Evolutionary conservation across 2,113 vertebrate species (phyloP).

Genomic region (Cyanoderma ruficeps): DNA sequence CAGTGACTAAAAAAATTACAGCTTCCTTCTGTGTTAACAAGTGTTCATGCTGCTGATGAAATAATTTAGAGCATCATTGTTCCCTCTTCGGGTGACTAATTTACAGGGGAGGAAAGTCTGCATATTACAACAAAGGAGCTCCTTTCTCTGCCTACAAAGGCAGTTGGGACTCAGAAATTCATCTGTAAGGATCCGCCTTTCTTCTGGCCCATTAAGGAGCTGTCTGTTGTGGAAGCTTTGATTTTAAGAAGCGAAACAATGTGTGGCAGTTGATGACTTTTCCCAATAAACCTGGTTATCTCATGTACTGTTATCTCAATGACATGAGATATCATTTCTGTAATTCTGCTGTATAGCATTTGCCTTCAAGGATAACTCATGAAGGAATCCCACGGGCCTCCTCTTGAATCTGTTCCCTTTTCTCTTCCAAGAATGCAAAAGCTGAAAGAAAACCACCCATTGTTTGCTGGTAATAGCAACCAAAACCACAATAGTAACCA

Average conservation of each 20-base stretch:
- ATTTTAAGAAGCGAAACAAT: background rate
- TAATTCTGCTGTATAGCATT: background rate
- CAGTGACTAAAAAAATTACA: background rate
- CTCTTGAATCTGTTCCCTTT: background rate
- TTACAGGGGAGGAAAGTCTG: background rate
- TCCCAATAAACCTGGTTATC: background rate
- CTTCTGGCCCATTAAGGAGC: background rate
- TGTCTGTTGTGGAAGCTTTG: background rate
- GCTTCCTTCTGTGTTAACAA: constrained; percentile 1
- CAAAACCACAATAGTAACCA: constrained; percentile 45
- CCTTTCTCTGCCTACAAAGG: background rate
- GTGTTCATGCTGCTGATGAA: constrained; percentile 31
- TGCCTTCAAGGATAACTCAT: background rate
- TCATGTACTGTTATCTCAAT: background rate
- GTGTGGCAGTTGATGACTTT: background rate
- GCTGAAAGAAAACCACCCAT: background rate
- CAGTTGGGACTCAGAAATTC: background rate
- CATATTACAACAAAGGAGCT: background rate
- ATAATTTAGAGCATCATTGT: constrained; percentile 1
- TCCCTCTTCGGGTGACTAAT: background rate
- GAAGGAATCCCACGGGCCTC: background rate
- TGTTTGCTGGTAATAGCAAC: constrained; percentile 23
- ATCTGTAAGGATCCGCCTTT: background rate
- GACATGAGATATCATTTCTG: background rate
- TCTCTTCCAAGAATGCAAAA: background rate